A percentile compares a stretch with the other conserved stretches of the same genome.
These are phyloP conservation scores for Sarcophaga variegata DNA, from an alignment of 2,888 invertebrate species.

Conservation along the genomic window DNA sequence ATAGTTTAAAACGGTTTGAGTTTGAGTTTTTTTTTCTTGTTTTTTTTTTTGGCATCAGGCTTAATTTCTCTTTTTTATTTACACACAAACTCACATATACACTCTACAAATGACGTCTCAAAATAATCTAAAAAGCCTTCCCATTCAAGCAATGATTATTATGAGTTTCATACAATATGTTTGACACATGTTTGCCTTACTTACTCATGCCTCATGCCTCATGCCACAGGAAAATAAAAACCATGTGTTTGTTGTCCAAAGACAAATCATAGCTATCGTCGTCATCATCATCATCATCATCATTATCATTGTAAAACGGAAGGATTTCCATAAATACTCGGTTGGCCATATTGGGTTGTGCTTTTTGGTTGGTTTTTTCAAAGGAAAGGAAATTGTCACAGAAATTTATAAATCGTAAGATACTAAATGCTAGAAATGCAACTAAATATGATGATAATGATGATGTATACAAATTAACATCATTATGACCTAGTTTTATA, in stretches of 20 bases:
- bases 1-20: conserved; percentile 1
- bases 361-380: not conserved
- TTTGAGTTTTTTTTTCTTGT: too few species aligned
- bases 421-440: too few species aligned
- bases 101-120: too few species aligned
- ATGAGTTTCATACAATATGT: conserved; percentile 16
- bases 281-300: not conserved
- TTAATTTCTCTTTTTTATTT: conserved; percentile 7
- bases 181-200: conserved; percentile 50
- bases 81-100: not conserved
- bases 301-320: conserved; percentile 32
- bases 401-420: not conserved
- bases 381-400: conserved; percentile 22
- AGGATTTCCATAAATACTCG: conserved; percentile 38
- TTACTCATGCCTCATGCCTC: not conserved
- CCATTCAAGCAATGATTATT: not conserved
- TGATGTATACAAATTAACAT: too few species aligned
- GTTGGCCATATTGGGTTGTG: conserved; percentile 13
- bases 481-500: too few species aligned
- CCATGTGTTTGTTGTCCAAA: too few species aligned
- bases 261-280: too few species aligned
- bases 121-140: not conserved
- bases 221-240: too few species aligned
- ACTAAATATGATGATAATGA: too few species aligned
- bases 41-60: conserved; percentile 5